Evolutionary conservation across 2,797 vertebrate genomes (phyloP).

Genomic region (Taeniopygia guttata): DNA sequence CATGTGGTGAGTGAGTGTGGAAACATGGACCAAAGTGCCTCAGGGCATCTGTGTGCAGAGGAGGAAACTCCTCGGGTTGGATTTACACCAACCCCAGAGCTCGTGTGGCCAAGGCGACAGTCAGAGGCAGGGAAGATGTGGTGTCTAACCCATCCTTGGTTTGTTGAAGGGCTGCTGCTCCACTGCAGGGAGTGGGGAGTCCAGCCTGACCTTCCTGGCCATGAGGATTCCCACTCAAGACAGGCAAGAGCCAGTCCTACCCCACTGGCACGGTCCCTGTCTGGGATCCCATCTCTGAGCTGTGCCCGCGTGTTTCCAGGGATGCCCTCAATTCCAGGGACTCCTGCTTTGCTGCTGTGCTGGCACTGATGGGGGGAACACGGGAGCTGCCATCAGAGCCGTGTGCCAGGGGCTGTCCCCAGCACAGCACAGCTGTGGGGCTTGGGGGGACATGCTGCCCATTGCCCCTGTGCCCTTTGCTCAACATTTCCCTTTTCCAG

Average conservation of each 20-base stretch:
- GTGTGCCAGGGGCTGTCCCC: neutral
- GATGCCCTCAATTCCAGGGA: neutral
- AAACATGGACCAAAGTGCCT: neutral
- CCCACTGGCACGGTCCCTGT: fast-evolving
- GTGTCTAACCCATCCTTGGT: neutral
- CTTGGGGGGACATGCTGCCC: fast-evolving
- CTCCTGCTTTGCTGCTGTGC: neutral
- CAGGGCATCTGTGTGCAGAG: fast-evolving
- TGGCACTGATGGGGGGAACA: neutral
- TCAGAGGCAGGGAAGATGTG: neutral
- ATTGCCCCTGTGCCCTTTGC: fast-evolving
- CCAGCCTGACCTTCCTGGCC: fast-evolving
- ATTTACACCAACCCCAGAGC: neutral
- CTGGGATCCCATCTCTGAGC: neutral
- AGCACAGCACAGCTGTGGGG: neutral
- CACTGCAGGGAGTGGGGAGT: fast-evolving
- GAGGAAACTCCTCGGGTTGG: neutral
- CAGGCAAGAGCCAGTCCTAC: neutral
- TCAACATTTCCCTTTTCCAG: neutral
- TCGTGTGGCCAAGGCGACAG: fast-evolving
- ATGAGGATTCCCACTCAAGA: neutral
- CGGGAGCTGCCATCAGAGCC: fast-evolving
- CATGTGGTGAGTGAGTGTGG: fast-evolving
- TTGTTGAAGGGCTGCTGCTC: neutral
- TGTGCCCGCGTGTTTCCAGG: fast-evolving